Evolutionary conservation across 1,140 invertebrate species (phyloP).

Genomic region (roundworm (Caenorhabditis elegans)): DNA sequence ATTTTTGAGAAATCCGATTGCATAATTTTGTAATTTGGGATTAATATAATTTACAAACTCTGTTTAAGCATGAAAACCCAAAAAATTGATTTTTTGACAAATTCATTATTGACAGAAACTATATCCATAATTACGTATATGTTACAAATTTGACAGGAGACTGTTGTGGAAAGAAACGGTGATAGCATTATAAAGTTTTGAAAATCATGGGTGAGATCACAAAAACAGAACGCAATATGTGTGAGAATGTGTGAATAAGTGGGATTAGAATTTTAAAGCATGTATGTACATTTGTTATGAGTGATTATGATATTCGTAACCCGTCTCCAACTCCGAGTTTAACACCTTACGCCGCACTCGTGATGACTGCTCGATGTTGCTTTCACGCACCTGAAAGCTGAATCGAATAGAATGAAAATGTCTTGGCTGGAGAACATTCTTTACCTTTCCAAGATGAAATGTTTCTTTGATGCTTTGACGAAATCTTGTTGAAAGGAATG

Average conservation of each 20-base stretch:
- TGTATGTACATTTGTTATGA: neutral
- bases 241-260: neutral
- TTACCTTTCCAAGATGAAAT: conserved; percentile 40
- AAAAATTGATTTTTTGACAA: no score
- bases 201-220: conserved; percentile 12
- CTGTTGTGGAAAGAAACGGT: no score
- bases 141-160: no score
- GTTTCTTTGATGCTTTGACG: conserved; percentile 56
- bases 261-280: no score
- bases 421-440: no score
- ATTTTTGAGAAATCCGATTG: no score
- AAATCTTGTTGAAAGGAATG: conserved; percentile 60
- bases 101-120: no score
- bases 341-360: neutral
- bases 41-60: no score
- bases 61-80: no score
- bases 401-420: neutral
- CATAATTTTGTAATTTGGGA: no score
- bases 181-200: no score
- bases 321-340: neutral
- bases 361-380: neutral
- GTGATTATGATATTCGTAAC: neutral
- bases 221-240: conserved; percentile 27
- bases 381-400: conserved; percentile 18
- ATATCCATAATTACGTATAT: no score